A percentile compares a stretch with the other conserved stretches of the same genome.
phyloP scores from a whole-genome alignment of 2,888 invertebrate genomes.

The Branchellion lobata region DNA sequence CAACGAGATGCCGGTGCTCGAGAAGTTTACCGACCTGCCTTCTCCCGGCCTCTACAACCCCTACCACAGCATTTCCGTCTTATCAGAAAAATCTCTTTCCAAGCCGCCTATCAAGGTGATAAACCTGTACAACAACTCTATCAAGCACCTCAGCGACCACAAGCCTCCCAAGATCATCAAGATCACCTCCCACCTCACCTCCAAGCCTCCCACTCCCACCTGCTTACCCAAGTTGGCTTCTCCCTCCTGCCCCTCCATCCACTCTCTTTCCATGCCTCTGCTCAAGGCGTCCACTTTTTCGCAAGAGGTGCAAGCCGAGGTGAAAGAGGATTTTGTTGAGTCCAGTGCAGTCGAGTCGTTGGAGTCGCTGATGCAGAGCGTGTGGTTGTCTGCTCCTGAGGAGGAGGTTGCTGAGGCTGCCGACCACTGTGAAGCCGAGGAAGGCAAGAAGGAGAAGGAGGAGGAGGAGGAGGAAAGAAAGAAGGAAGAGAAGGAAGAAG shows the following conservation, averaged over 20 bases:
- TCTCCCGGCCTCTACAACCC: neutral
- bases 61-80: neutral
- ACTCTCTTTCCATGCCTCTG: neutral
- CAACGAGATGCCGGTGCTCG: conserved; percentile 32
- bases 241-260: neutral
- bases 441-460: neutral
- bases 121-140: conserved; percentile 6
- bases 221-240: neutral
- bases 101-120: conserved; percentile 5
- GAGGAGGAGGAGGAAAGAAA: neutral
- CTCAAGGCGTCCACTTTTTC: neutral
- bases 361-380: neutral
- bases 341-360: neutral
- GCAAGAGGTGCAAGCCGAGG: neutral
- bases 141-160: neutral
- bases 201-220: neutral
- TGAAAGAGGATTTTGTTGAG: neutral
- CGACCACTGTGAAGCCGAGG: neutral
- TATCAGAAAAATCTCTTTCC: neutral
- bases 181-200: neutral
- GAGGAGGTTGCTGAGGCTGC: neutral
- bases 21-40: conserved; percentile 25
- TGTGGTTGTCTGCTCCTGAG: neutral
- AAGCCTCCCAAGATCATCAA: neutral
- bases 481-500: neutral